phyloP scores from a whole-genome alignment of 2,888 invertebrate genomes.

The Pilophorus perplexus region DNA sequence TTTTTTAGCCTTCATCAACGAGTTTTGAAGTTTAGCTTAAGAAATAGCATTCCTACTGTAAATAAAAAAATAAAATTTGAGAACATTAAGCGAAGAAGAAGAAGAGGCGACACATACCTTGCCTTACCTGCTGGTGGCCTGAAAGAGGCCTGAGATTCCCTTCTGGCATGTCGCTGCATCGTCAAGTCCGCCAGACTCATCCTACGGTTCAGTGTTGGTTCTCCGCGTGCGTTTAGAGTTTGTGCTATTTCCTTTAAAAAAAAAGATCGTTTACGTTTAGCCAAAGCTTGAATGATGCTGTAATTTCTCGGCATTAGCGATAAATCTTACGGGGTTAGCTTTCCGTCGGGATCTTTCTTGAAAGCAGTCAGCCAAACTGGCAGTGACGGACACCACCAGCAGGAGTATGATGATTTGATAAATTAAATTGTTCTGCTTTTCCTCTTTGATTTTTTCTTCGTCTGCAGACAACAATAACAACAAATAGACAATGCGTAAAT shows the following conservation, averaged over 20 bases:
- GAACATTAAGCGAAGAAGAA: too few species aligned
- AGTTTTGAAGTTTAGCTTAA: too few species aligned
- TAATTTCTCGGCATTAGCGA: too few species aligned
- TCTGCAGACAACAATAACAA: background rate
- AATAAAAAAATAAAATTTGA: too few species aligned
- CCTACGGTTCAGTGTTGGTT: constrained; percentile 26
- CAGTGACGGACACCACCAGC: constrained; percentile 43
- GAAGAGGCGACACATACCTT: constrained; percentile 46
- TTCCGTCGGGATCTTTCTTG: constrained; percentile 37
- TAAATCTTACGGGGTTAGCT: constrained; percentile 17
- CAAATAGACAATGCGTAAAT: too few species aligned
- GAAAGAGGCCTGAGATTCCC: constrained; percentile 44
- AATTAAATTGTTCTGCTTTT: constrained; percentile 36
- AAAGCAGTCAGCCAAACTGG: constrained; percentile 44
- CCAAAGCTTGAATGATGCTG: too few species aligned
- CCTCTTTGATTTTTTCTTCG: constrained; percentile 21
- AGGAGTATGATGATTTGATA: constrained; percentile 45
- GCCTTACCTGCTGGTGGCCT: constrained; percentile 47
- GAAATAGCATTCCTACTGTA: too few species aligned
- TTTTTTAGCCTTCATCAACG: too few species aligned
- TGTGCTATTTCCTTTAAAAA: too few species aligned
- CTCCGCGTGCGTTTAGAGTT: constrained; percentile 15
- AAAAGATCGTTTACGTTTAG: too few species aligned
- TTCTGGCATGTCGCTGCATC: constrained; percentile 43
- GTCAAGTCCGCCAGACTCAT: constrained; percentile 46